Evolutionary conservation across 2,797 vertebrate species (phyloP), one percentile per base, ranked within the genome.

Genomic region (Pangasius krempfi): DNA sequence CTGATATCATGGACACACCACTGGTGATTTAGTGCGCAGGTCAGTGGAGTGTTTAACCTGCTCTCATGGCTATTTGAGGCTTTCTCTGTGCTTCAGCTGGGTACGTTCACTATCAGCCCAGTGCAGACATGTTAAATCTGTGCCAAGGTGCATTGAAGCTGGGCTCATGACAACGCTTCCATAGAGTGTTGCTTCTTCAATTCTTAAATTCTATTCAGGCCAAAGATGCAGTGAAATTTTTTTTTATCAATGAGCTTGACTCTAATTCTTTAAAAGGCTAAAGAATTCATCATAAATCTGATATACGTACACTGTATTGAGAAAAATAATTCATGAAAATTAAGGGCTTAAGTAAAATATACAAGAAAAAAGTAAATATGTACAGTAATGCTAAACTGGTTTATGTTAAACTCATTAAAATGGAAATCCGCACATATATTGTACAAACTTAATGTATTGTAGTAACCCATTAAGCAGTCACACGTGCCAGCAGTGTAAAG

Each of bases 21-120:
- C 18, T 25, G 30, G 33, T 72, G 64, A 58, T 80, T 44, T 44
- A 68, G 62, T 52, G 54, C n/a, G 16, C 79, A 50, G 79, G 66
- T 60, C 80, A 47, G 52, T 62, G 80, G 78, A 70, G 64, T 88
- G 79, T 83, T 83, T 83, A 72, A 83, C 87, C 44, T 50, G 44
- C 70, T 83, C 66, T 62, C 56, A 18, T 37, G 37, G 37, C n/a
- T 73, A 47, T 70, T 30, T 58, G 13, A 83, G 20, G 79, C n/a
- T 70, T 64, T 50, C 68, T 70, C 27, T 70, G n/a, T 27, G 79
- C 80, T 75, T 88, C 7, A 72, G 56, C 47, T 27, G 62, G 56
- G 58, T 68, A 56, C 5, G 58, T 79, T 76, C 14, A 9, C 70
- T 88, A 76, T 88, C 68, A 73, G 80, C 40, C 6, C 40, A 6